Evolutionary conservation across 1,140 invertebrate genomes (phyloP).

Genomic region (Drosophila nannoptera): DNA sequence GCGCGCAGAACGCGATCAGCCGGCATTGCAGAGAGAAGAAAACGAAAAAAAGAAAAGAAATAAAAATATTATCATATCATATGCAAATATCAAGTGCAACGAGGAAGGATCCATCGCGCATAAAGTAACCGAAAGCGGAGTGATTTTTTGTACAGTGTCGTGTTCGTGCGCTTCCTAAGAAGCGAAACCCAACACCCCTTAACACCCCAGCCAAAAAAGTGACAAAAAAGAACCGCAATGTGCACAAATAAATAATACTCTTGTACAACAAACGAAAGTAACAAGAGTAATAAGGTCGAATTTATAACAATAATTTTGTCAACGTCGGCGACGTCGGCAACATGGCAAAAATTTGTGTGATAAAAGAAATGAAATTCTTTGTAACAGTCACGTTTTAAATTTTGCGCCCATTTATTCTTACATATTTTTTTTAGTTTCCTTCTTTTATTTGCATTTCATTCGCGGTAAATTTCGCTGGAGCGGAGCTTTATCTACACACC

Average conservation of each 20-base stretch:
- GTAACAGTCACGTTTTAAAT: slow-evolving; percentile 75
- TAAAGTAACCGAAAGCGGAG: slow-evolving; percentile 6
- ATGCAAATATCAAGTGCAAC: slow-evolving; percentile 4
- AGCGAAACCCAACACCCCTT: slow-evolving; percentile 30
- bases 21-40: slow-evolving; percentile 35
- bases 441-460: slow-evolving; percentile 27
- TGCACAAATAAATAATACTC: slow-evolving; percentile 9
- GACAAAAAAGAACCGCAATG: slow-evolving; percentile 5
- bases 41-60: slow-evolving; percentile 22
- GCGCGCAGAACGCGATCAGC: slow-evolving; percentile 45
- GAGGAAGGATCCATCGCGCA: slow-evolving; percentile 12
- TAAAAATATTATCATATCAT: slow-evolving; percentile 31
- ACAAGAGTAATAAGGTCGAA: slow-evolving; percentile 77
- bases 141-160: slow-evolving; percentile 23
- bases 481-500: slow-evolving; percentile 46
- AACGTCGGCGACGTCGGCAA: slow-evolving; percentile 55
- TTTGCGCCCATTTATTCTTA: slow-evolving; percentile 49
- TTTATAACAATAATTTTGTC: slow-evolving; percentile 75
- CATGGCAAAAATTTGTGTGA: slow-evolving; percentile 53
- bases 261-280: slow-evolving; percentile 67
- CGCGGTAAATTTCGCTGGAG: slow-evolving; percentile 34
- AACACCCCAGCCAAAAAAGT: slow-evolving; percentile 10
- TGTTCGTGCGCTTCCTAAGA: slow-evolving; percentile 27
- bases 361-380: slow-evolving; percentile 74
- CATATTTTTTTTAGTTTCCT: slow-evolving; percentile 23